Base-by-base conservation (phyloP, 2,797 vertebrate genomes). In the Danio choprae region DNA sequence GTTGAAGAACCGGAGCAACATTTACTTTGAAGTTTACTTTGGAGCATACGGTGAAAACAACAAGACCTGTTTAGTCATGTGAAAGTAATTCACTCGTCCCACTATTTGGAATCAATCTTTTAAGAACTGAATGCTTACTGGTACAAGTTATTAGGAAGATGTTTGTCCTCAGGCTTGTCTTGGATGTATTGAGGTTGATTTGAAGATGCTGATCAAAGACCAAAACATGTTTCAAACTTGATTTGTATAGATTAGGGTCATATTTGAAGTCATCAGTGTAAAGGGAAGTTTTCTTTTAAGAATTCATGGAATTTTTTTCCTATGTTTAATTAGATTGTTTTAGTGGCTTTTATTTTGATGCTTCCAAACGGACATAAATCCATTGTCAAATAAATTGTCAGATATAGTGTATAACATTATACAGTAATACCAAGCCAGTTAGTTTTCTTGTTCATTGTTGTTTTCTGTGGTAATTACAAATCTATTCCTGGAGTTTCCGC, bases 51-150 rank as follows among this genome's bases (percentile, higher is more conserved):
- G 67, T n/a, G 16, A 73, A 80, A 72, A 80, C 60, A 63, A 73
- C 58, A 63, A 44, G 70, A 73, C 78, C 51, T 73, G 78, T 80
- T 72, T 72, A 73, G 78, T 80, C 78, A 72, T 80, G 78, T 79
- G 67, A 70, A 71, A 79, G 67, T 53, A 67, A 43, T 79, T 79
- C 58, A 79, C 67, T 79, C 48, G 9, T 41, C 48, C 56, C 44
- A 29, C 65, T 70, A 62, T 68, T 69, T 69, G 65, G 56, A 70
- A 51, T 71, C 11, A 2, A 40, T 60, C 46, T 59, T 51, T 50
- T 41, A 50, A 64, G 36, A 48, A 62, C 29, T 51, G 46, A 43
- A 22, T 58, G 41, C 53, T 55, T 67, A 77, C 40, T 22, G 48
- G 44, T 60, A 41, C 58, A 71, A 70, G 58, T 53, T 20, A 71